These are phyloP conservation scores for Actinia tenebrosa DNA, from an alignment of 64 coral and sea anemone genomes.

Conservation along the genomic window DNA sequence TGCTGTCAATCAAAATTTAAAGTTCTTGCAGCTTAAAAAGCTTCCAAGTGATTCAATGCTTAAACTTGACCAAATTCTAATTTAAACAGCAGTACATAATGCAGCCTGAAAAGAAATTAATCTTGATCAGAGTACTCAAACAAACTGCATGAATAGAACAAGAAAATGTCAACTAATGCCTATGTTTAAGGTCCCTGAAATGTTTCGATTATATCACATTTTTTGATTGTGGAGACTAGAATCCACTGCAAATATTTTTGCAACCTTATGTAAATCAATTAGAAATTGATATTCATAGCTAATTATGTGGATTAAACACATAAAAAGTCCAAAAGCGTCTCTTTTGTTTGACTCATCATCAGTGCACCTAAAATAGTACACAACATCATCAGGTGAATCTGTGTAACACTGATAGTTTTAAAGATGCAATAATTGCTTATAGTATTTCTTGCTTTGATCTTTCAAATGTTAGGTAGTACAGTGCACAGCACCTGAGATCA, in stretches of 20 bases:
- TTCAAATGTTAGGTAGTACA: neutral
- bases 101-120: too few species aligned
- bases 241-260: neutral
- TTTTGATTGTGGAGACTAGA: neutral
- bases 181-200: neutral
- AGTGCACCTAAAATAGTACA: neutral
- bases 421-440: neutral
- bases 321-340: neutral
- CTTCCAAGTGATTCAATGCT: too few species aligned
- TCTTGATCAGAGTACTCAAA: neutral
- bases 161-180: neutral
- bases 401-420: neutral
- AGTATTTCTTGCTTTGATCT: neutral
- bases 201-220: neutral
- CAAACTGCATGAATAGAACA: neutral
- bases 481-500: neutral
- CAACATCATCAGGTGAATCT: neutral
- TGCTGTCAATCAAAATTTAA: too few species aligned
- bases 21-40: too few species aligned
- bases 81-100: too few species aligned
- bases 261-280: neutral
- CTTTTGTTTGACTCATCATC: neutral
- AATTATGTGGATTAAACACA: neutral
- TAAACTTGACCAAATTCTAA: too few species aligned
- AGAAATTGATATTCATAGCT: neutral